These are phyloP conservation scores for Scolopax rusticola DNA, from an alignment of 2,797 vertebrate species.

Conservation along the genomic window DNA sequence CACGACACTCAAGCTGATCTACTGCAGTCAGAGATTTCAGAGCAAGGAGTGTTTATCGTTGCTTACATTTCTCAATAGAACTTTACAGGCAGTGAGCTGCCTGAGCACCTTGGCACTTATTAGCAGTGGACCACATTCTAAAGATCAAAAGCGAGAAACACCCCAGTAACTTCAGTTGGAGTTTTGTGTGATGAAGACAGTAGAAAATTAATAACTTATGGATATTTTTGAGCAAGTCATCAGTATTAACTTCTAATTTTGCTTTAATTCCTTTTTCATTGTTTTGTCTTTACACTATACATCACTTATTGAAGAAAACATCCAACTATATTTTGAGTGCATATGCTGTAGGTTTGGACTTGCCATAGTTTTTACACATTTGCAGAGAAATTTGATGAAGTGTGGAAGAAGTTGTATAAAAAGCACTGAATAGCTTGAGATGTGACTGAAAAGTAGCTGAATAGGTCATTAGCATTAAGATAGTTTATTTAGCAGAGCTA, in stretches of 20 bases:
- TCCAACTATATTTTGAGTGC: background rate
- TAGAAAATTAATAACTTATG: background rate
- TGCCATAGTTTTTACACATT: background rate
- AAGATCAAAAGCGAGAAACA: background rate
- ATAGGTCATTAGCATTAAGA: background rate
- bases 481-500: conserved; percentile 3
- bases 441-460: background rate
- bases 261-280: background rate
- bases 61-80: background rate
- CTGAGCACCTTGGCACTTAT: background rate
- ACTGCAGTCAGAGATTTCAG: background rate
- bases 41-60: background rate
- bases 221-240: background rate
- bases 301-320: background rate
- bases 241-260: background rate
- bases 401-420: background rate
- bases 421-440: background rate
- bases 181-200: background rate
- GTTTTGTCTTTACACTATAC: background rate
- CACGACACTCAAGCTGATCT: background rate
- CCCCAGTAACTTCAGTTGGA: background rate
- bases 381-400: background rate
- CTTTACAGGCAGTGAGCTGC: background rate
- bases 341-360: background rate
- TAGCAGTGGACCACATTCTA: background rate